Percentiles rank a stretch among this genome's conserved stretches.
Evolutionary conservation across 1,140 invertebrate species (phyloP).

Genomic region (Macrosteles quadrilineatus): DNA sequence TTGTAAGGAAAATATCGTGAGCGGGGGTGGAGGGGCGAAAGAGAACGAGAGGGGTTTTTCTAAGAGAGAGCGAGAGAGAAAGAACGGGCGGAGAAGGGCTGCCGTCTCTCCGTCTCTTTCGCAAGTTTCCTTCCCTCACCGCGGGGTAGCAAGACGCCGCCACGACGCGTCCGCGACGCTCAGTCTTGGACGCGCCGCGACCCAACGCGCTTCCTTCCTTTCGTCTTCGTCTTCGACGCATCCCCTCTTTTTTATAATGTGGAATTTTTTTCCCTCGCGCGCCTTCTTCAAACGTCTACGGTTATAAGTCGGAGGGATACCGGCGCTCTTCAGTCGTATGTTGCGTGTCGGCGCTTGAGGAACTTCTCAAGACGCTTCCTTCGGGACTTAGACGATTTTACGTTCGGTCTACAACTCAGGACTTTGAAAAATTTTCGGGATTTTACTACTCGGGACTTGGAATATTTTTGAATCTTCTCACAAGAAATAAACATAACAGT

Average conservation of each 20-base stretch:
- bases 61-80: slow-evolving; percentile 39
- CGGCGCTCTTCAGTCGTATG: slow-evolving; percentile 23
- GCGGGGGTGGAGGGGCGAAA: slow-evolving; percentile 30
- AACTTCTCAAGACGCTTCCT: slow-evolving; percentile 13
- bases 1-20: slow-evolving; percentile 42
- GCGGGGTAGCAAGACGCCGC: slow-evolving; percentile 20
- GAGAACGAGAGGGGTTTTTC: slow-evolving; percentile 39
- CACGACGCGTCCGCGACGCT: slow-evolving; percentile 24
- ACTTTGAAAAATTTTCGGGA: slow-evolving; percentile 18
- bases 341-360: slow-evolving; percentile 9
- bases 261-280: slow-evolving; percentile 26
- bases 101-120: slow-evolving; percentile 28
- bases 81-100: slow-evolving; percentile 32
- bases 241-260: slow-evolving; percentile 27
- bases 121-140: slow-evolving; percentile 28
- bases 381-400: too few relatives aligned
- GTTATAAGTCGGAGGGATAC: slow-evolving; percentile 29
- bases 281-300: slow-evolving; percentile 27
- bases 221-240: slow-evolving; percentile 24
- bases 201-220: slow-evolving; percentile 32
- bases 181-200: slow-evolving; percentile 33
- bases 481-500: not conserved
- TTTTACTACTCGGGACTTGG: too few relatives aligned
- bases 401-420: too few relatives aligned
- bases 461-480: too few relatives aligned